phyloP scores from a whole-genome alignment of 2,797 vertebrate genomes.

The Chloroceryle inda region DNA sequence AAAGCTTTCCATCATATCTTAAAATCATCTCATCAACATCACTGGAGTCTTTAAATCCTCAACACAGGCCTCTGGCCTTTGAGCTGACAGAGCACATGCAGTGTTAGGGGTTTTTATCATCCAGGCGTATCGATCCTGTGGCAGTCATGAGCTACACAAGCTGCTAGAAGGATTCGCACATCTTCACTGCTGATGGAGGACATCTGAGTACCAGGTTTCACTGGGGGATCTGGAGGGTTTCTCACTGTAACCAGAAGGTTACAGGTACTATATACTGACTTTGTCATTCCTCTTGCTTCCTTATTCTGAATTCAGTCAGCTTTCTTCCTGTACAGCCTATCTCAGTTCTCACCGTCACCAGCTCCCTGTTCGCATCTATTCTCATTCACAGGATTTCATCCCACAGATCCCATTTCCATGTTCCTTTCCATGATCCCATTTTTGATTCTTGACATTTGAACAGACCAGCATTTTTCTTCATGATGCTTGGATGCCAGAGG shows the following conservation, averaged over 20 bases:
- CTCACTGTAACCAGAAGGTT: neutral
- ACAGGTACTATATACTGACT: neutral
- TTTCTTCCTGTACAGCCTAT: neutral
- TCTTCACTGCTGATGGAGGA: neutral
- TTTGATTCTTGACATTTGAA: neutral
- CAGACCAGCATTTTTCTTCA: neutral
- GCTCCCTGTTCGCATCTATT: neutral
- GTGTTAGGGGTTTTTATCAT: neutral
- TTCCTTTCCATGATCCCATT: neutral
- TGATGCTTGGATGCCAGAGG: neutral
- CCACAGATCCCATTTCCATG: neutral
- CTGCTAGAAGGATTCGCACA: neutral
- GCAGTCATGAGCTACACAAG: neutral
- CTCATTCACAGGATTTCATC: neutral
- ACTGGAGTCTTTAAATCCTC: neutral
- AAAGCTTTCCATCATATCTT: neutral
- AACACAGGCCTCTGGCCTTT: neutral
- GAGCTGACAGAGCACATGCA: neutral
- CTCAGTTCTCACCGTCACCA: neutral
- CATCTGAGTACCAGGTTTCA: neutral
- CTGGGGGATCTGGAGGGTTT: neutral
- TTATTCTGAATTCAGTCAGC: neutral
- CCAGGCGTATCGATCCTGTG: fast-evolving
- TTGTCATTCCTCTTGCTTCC: fast-evolving
- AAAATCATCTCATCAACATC: neutral